Conservation (phyloP, 2,888 invertebrate species). For the Epinotia brunnichana region DNA sequence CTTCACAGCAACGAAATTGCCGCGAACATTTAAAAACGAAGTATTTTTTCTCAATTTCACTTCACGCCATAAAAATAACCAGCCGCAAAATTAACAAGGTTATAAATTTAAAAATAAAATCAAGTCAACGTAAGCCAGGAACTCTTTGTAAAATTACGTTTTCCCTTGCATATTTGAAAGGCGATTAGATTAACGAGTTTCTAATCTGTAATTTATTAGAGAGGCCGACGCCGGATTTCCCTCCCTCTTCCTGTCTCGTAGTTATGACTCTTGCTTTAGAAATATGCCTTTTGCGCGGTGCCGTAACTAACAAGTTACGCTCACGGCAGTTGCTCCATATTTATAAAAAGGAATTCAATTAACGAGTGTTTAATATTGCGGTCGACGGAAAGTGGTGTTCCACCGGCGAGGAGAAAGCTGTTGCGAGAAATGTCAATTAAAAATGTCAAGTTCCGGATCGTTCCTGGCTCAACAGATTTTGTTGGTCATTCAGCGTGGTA, state of each 20-base stretch:
- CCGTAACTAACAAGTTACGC: slow-evolving; percentile 22
- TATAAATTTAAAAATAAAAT: slow-evolving; percentile 37
- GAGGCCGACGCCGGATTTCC: slow-evolving; percentile 65
- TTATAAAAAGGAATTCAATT: not conserved
- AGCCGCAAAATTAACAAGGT: slow-evolving; percentile 31
- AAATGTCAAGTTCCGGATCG: too few species aligned
- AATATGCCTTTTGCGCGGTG: slow-evolving; percentile 29
- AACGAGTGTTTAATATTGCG: not conserved
- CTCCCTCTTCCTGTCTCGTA: slow-evolving; percentile 57
- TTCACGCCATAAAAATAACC: slow-evolving; percentile 8
- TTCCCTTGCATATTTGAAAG: slow-evolving; percentile 52
- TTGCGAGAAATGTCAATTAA: too few species aligned
- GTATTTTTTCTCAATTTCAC: not conserved
- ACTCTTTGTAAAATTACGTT: slow-evolving; percentile 54
- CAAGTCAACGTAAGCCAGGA: slow-evolving; percentile 33
- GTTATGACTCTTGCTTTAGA: slow-evolving; percentile 40
- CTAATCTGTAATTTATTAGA: slow-evolving; percentile 78
- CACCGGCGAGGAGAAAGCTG: too few species aligned
- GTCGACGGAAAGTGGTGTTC: not conserved
- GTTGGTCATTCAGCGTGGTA: too few species aligned
- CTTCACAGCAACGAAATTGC: not conserved
- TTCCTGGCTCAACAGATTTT: too few species aligned
- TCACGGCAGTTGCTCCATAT: slow-evolving; percentile 15
- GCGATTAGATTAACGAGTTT: slow-evolving; percentile 77
- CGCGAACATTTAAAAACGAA: not conserved